Base-by-base conservation (phyloP, 2,888 invertebrate species). In the Netelia virgata region DNA sequence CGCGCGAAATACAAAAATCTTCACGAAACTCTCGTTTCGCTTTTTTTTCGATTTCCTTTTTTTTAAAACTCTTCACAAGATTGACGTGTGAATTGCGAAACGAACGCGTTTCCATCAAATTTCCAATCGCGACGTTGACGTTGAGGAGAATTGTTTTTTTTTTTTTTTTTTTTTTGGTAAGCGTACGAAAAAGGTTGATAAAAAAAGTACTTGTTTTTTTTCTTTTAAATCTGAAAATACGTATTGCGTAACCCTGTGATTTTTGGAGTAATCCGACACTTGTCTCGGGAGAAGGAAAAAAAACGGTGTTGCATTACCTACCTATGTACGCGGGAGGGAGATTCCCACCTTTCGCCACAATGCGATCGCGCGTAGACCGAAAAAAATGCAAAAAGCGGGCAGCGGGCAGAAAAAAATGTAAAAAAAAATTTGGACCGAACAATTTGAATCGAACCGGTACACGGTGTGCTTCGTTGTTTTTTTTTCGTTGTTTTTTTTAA, bases 371-470 rank as follows among this genome's bases (percentile, higher is more conserved):
- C 47, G 61, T 20, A 28, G 68, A 63, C 18, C 10, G 43, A 84
- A 77, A 83, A 76, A 84, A 77, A 84, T 84, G 84, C 84, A 84
- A 84, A 82, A 75, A 73, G 43, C 6, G 76, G 61, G 66, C 73
- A 68, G 41, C 36, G 77, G 77, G 55, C 70, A 66, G 64, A 70
- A 70, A 57, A 50, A 70, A 82, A 41, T 20, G n/a, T 55, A 72
- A 80, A 68, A 74, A 69, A 72, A 66, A 87, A 88, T 89, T 87
- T 86, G 86, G 87, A 90, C 88, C 88, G 84, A 89, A 87, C 89
- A 90, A 91, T 91, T 91, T 89, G 89, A 92, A 92, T 91, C 90
- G 89, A 87, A 89, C 87, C 89, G 88, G 86, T 90, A 87, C 87
- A 73, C 86, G 85, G 78, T 86, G 70, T 84, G 72, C 68, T 87